Evolutionary conservation across 2,888 invertebrate genomes (phyloP).

Genomic region (Enchytraeus crypticus): DNA sequence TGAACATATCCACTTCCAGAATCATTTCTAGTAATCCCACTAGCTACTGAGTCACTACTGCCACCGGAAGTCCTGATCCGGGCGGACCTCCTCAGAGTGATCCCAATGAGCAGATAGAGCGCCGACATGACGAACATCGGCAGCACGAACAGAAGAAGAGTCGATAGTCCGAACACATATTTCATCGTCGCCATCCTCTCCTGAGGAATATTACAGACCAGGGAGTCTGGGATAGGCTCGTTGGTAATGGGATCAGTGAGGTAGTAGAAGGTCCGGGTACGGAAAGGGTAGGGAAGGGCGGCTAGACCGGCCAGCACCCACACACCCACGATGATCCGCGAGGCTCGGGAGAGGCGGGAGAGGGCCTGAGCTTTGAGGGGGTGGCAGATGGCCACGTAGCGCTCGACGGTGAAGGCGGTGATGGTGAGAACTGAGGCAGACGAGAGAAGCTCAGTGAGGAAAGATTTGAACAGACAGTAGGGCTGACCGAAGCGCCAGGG

Average conservation of each 20-base stretch:
- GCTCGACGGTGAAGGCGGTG: constrained; percentile 80
- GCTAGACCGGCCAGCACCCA: constrained; percentile 69
- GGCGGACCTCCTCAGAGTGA: constrained; percentile 33
- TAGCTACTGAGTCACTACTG: too few species aligned
- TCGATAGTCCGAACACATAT: constrained; percentile 66
- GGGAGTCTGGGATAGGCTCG: background rate
- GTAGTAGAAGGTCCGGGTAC: constrained; percentile 36
- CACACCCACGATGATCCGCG: constrained; percentile 66
- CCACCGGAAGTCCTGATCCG: constrained; percentile 9
- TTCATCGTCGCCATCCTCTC: constrained; percentile 32
- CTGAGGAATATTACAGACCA: constrained; percentile 37
- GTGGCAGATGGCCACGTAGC: constrained; percentile 80
- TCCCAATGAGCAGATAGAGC: constrained; percentile 56
- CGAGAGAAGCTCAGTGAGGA: constrained; percentile 58
- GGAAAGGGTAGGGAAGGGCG: constrained; percentile 52
- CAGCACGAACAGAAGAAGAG: constrained; percentile 70
- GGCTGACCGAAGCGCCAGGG: constrained; percentile 48
- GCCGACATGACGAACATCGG: constrained; percentile 65
- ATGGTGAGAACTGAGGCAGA: constrained; percentile 85
- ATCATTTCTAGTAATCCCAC: background rate
- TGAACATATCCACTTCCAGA: background rate
- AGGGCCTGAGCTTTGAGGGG: constrained; percentile 62
- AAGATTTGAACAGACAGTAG: constrained; percentile 49
- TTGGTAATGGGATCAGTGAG: background rate
- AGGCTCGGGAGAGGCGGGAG: constrained; percentile 71